phyloP scores from a whole-genome alignment of 92 coral and sea anemone species.

The Phenganax subtilis region DNA sequence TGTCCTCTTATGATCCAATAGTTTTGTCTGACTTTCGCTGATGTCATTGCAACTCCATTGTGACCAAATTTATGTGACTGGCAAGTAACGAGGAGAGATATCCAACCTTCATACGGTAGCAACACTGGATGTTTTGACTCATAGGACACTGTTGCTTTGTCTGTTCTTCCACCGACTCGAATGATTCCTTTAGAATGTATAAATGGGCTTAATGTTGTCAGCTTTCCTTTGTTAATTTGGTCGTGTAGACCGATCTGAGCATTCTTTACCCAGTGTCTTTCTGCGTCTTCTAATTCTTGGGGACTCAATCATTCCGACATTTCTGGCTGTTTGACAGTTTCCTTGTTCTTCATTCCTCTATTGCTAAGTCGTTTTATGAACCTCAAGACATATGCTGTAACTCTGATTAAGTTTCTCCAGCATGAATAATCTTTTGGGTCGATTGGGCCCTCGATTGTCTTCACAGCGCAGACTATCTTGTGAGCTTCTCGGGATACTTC shows the following conservation, averaged over 20 bases:
- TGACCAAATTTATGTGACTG: slow-evolving; percentile 4
- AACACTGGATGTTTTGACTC: slow-evolving; percentile 24
- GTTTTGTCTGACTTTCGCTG: slow-evolving; percentile 13
- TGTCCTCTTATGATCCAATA: slow-evolving; percentile 52
- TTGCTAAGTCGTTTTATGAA: background rate
- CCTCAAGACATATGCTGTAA: slow-evolving; percentile 8
- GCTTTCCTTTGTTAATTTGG: slow-evolving; percentile 43
- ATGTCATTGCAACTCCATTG: slow-evolving; percentile 4
- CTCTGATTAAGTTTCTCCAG: slow-evolving; percentile 1
- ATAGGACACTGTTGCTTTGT: slow-evolving; percentile 41
- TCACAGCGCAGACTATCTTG: background rate
- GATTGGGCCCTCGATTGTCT: background rate
- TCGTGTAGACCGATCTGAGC: slow-evolving; percentile 41
- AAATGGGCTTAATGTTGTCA: slow-evolving; percentile 37
- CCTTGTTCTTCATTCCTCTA: slow-evolving; percentile 33
- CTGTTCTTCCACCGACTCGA: slow-evolving; percentile 55
- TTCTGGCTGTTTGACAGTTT: background rate
- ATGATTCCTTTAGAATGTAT: slow-evolving; percentile 35
- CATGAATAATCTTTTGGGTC: slow-evolving; percentile 41
- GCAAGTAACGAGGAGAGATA: slow-evolving; percentile 13
- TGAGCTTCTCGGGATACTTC: slow-evolving; percentile 39
- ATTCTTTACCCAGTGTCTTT: slow-evolving; percentile 44
- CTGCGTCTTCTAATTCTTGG: slow-evolving; percentile 49
- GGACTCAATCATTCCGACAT: slow-evolving; percentile 28
- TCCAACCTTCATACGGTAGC: background rate